Evolutionary conservation across 2,113 vertebrate genomes (phyloP), one percentile per base, ranked within the genome.

Genomic region (Lepus timidus): DNA sequence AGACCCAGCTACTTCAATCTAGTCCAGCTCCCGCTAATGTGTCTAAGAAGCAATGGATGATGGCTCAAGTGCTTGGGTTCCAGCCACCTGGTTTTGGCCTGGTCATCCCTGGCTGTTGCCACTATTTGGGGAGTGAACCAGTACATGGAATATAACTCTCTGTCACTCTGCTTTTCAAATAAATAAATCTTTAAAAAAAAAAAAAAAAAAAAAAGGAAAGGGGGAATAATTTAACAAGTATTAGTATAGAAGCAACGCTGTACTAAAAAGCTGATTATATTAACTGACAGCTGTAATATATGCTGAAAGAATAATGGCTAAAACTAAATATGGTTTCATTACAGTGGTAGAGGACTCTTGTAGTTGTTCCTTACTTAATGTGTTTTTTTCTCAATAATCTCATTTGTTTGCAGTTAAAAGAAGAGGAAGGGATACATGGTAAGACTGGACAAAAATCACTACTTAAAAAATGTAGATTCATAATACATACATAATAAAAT

Each of bases 241-340:
- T 44, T 25, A 6, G 11, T 64, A 76, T 55, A 55, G 31, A 9
- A 93, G 85, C 4, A 74, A 44, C 6, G 33, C 5, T 86, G 70
- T 44, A 10, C 39, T 93, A 67, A 71, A 93, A 93, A 86, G 23
- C 6, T 89, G 14, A 83, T 70, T 73, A 81, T 65, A 90, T 13
- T 95, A 81, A 70, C 4, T 90, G 62, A 67, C 67, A 93, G n/a
- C 11, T 90, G 25, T 7, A 78, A 93, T 33, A 86, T n/a, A 92
- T 33, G 6, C 86, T 29, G 23, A 80, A 92, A 31, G 13, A 88
- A 82, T 86, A 76, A 92, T 65, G 78, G 36, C 20, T 83, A 87
- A 39, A 80, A 92, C 68, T 65, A 92, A 70, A 85, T 88, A 52
- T 14, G 13, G 64, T 68, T 85, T 85, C 83, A 87, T 71, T 61